Conservation (phyloP, 2,797 vertebrate genomes). For the Pitangus sulphuratus region DNA sequence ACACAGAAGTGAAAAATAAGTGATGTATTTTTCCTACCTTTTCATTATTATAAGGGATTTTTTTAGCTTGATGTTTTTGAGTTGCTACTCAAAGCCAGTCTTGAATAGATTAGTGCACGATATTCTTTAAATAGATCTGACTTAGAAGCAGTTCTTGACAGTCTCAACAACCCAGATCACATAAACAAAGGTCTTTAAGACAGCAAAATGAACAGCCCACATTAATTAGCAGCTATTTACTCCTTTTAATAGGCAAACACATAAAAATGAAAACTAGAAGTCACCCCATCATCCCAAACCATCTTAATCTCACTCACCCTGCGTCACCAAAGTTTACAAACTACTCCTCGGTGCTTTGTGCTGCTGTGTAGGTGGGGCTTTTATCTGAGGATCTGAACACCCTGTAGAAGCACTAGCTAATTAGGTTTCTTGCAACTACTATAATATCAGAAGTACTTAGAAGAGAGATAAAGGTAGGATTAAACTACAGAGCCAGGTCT, state of each 20-base stretch:
- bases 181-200: not conserved
- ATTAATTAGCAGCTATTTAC: slow-evolving; percentile 39
- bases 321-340: not conserved
- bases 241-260: not conserved
- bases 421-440: slow-evolving; percentile 23
- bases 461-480: not conserved
- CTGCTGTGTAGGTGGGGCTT: not conserved
- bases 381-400: slow-evolving; percentile 18
- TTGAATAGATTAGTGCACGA: not conserved
- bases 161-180: not conserved
- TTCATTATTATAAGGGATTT: not conserved
- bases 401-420: not conserved
- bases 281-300: not conserved
- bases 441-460: not conserved
- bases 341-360: not conserved
- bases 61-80: not conserved
- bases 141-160: not conserved
- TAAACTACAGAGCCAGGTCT: not conserved
- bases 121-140: not conserved
- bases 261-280: not conserved
- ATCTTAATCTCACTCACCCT: not conserved
- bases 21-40: not conserved
- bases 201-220: not conserved
- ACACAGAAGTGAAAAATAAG: not conserved
- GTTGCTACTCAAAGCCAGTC: not conserved